Evolutionary conservation across 64 coral and sea anemone genomes (phyloP).

Genomic region (Actinia equina): DNA sequence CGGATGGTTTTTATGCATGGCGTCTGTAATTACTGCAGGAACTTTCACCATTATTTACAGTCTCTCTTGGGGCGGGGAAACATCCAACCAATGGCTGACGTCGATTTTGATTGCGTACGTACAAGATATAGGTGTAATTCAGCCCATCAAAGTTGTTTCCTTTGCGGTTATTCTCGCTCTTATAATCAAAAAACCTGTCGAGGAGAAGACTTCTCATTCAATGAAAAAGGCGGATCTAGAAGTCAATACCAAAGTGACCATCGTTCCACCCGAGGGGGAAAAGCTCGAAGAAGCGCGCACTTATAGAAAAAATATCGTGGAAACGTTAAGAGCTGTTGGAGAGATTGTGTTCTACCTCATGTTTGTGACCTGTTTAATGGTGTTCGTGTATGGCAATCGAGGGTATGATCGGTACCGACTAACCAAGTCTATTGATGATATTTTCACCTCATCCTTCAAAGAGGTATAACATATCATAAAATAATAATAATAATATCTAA

Average conservation of each 20-base stretch:
- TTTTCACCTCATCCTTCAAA: slow-evolving; percentile 63
- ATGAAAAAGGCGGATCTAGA: slow-evolving; percentile 39
- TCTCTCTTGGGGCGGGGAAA: slow-evolving; percentile 73
- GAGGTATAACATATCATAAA: slow-evolving; percentile 37
- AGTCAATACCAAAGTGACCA: slow-evolving; percentile 37
- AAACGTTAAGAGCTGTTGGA: slow-evolving; percentile 43
- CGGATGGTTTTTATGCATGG: slow-evolving; percentile 69
- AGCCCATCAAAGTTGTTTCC: slow-evolving; percentile 70
- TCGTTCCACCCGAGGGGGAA: slow-evolving; percentile 66
- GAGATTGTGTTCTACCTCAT: slow-evolving; percentile 62
- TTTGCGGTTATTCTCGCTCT: slow-evolving; percentile 61
- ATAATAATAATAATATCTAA: too few relatives aligned
- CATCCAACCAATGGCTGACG: slow-evolving; percentile 80
- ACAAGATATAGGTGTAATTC: slow-evolving; percentile 79
- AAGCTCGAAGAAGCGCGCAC: slow-evolving; percentile 45
- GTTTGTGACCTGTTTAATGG: slow-evolving; percentile 70
- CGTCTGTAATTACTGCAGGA: slow-evolving; percentile 44
- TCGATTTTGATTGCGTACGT: slow-evolving; percentile 70
- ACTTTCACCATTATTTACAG: slow-evolving; percentile 75
- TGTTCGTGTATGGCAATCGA: slow-evolving; percentile 68
- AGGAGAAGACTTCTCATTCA: slow-evolving; percentile 62
- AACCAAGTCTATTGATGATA: slow-evolving; percentile 51
- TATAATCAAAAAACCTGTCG: slow-evolving; percentile 80
- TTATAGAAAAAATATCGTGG: slow-evolving; percentile 46
- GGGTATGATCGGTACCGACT: slow-evolving; percentile 77